These are phyloP conservation scores for Neostethus bicornis DNA, from an alignment of 2,797 vertebrate genomes.

Conservation along the genomic window DNA sequence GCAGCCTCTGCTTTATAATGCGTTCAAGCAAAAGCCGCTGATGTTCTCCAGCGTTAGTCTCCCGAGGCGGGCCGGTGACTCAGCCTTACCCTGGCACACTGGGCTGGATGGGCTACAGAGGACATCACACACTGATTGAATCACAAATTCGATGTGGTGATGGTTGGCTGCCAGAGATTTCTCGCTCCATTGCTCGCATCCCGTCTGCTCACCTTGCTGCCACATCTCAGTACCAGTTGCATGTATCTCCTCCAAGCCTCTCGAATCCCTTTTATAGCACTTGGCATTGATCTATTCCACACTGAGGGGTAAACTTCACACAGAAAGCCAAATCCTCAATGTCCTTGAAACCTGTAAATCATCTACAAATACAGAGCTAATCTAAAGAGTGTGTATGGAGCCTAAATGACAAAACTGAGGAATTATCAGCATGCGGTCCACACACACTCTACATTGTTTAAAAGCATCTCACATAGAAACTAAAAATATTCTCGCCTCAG, in stretches of 20 bases:
- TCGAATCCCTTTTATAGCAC: slow-evolving; percentile 25
- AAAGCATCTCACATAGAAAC: slow-evolving; percentile 19
- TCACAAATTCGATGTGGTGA: slow-evolving; percentile 51
- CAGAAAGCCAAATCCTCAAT: slow-evolving; percentile 4
- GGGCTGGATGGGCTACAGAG: slow-evolving; percentile 41
- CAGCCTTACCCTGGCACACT: slow-evolving; percentile 29
- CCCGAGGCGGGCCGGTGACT: slow-evolving; percentile 36
- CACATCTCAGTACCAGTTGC: slow-evolving; percentile 13
- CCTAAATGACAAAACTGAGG: slow-evolving; percentile 1
- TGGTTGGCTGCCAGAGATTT: slow-evolving; percentile 53
- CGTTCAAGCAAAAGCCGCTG: slow-evolving; percentile 37
- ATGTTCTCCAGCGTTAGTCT: slow-evolving; percentile 34
- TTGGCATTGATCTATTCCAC: slow-evolving; percentile 20
- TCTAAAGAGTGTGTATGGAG: slow-evolving; percentile 5
- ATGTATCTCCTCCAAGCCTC: neutral
- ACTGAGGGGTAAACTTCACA: slow-evolving; percentile 16
- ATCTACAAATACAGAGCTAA: slow-evolving; percentile 3
- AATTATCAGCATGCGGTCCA: neutral
- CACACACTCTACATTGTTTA: neutral
- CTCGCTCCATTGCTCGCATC: slow-evolving; percentile 44
- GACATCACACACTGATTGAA: slow-evolving; percentile 57
- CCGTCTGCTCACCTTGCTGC: slow-evolving; percentile 43
- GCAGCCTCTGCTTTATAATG: slow-evolving; percentile 8
- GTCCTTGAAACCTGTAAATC: slow-evolving; percentile 31
- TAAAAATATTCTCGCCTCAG: slow-evolving; percentile 35